Base-by-base conservation (phyloP, 2,797 vertebrate genomes). In the Heterohyrax brucei region DNA sequence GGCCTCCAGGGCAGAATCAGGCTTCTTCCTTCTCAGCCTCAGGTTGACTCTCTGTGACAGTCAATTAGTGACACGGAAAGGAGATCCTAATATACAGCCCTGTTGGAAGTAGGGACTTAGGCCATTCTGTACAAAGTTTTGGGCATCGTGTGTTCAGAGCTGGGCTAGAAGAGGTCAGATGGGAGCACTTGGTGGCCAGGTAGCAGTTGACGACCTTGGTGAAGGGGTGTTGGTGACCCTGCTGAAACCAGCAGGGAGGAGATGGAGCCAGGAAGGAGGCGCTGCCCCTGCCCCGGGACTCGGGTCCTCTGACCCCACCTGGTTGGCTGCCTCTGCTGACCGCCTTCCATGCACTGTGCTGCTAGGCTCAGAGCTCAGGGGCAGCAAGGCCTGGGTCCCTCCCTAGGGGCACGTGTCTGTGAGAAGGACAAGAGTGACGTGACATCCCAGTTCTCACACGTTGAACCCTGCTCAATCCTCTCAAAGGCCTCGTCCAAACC, bases 11-110 rank as follows among this genome's bases (percentile, higher is more conserved):
- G 44, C 7, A 2, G 46, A 19, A 28, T 5, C 13, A 2, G 18
- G 48, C 68, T 33, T 13, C 61, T 14, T 26, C 0, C 0, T 9
- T 28, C 76, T 72, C 13, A 14, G 85, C 28, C 24, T 22, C 0
- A 2, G 0, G 8, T 10, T 3, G 1, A 1, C n/a, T 24, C 19
- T 0, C 24, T 0, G 0, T 2, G 12, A 1, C 50, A 16, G 26
- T 22, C 8, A 5, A 50, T 2, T 46, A 30, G 3, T 12, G 13
- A 6, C 3, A 13, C 1, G 3, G 44, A 1, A 50, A 6, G 0
- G 7, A 59, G 56, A 50, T 26, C 26, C 14, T 4, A 12, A 22
- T 1, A 7, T 0, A 10, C 28, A 33, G 64, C 5, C 53, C 22
- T 30, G 24, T 28, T 77, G 86, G 89, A n/a, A 78, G 46, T 62